phyloP scores from a whole-genome alignment of 2,888 invertebrate genomes.

The Hermaeophaga mercurialis region DNA sequence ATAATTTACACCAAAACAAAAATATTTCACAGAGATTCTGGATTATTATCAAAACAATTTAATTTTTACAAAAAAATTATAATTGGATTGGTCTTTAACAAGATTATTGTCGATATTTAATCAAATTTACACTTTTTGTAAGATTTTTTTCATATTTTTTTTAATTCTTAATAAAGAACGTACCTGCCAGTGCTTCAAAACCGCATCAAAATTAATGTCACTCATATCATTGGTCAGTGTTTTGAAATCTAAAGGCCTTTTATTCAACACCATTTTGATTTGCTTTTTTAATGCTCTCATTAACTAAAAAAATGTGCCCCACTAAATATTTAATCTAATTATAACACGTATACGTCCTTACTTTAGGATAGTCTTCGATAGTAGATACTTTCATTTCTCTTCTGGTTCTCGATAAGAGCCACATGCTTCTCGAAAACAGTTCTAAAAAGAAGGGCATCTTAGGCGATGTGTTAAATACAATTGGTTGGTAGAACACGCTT shows the following conservation, averaged over 20 bases:
- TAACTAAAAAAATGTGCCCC: conserved; percentile 45
- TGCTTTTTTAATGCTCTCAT: conserved; percentile 51
- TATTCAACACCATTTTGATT: conserved; percentile 48
- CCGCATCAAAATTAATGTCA: conserved; percentile 46
- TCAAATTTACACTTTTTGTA: too few relatives aligned
- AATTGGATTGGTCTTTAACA: too few relatives aligned
- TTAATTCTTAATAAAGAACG: too few relatives aligned
- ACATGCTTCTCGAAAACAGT: conserved; percentile 54
- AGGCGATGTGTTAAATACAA: conserved; percentile 49
- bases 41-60: too few relatives aligned
- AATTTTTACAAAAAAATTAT: too few relatives aligned
- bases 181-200: conserved; percentile 52
- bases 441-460: conserved; percentile 52
- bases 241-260: conserved; percentile 50
- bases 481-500: conserved; percentile 50
- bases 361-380: conserved; percentile 52
- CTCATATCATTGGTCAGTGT: conserved; percentile 48
- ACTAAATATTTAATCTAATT: too few relatives aligned
- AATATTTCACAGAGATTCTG: too few relatives aligned
- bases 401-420: conserved; percentile 53
- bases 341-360: conserved; percentile 34
- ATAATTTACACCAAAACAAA: too few relatives aligned
- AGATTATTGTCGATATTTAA: too few relatives aligned
- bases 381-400: conserved; percentile 55
- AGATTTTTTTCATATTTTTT: too few relatives aligned